Percentiles rank a stretch among this genome's conserved stretches.
These are phyloP conservation scores for Auanema freiburgensis DNA, from an alignment of 2,888 invertebrate genomes.

Conservation along the genomic window DNA sequence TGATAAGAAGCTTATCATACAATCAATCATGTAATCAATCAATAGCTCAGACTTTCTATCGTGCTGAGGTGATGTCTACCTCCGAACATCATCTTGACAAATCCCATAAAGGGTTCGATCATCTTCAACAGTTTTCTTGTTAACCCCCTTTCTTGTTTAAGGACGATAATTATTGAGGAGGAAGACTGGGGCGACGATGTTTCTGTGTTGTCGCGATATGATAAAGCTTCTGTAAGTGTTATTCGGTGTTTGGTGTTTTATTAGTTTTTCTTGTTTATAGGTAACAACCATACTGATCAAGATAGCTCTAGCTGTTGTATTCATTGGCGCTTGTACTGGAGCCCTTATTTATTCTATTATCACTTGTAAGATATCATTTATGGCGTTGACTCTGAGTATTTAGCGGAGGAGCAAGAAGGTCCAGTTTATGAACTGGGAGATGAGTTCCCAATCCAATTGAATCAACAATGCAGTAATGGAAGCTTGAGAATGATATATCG, in stretches of 20 bases:
- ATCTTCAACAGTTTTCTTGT: too few species aligned
- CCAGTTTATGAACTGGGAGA: slow-evolving; percentile 6
- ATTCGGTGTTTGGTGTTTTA: background rate
- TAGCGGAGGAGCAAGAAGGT: background rate
- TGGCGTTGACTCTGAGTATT: background rate
- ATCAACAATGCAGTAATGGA: slow-evolving; percentile 11
- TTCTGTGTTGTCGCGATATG: slow-evolving; percentile 15
- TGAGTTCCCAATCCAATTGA: slow-evolving; percentile 14
- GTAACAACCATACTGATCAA: slow-evolving; percentile 16
- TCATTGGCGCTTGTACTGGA: slow-evolving; percentile 22
- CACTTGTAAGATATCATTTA: slow-evolving; percentile 13
- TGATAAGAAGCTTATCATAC: too few species aligned
- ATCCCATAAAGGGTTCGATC: too few species aligned
- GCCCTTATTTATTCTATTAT: slow-evolving; percentile 22
- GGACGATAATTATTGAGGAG: slow-evolving; percentile 6
- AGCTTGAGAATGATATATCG: slow-evolving; percentile 6
- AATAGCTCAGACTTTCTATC: too few species aligned
- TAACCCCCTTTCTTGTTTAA: background rate
- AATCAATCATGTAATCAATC: too few species aligned
- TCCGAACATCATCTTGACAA: too few species aligned
- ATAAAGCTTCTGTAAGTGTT: slow-evolving; percentile 19
- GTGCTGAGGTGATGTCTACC: too few species aligned
- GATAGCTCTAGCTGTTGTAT: slow-evolving; percentile 13
- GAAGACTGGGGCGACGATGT: slow-evolving; percentile 31
- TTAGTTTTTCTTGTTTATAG: background rate